Evolutionary conservation across 2,888 invertebrate genomes (phyloP).

Genomic region (Epinotia nisella): DNA sequence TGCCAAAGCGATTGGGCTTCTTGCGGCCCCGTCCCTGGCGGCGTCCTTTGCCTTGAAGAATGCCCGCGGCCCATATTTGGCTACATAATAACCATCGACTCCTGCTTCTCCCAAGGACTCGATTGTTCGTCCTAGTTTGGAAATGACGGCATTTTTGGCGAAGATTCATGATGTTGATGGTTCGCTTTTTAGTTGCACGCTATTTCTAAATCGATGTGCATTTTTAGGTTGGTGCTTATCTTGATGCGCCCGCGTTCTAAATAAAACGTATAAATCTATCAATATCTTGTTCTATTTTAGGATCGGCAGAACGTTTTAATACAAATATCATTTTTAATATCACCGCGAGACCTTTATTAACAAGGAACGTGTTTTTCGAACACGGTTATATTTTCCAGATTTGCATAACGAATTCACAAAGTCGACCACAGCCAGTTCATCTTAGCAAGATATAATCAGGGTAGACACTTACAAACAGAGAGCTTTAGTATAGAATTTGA

Average conservation of each 20-base stretch:
- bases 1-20: slow-evolving; percentile 67
- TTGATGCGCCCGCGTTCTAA: slow-evolving; percentile 3
- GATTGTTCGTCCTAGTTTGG: slow-evolving; percentile 82
- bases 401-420: not conserved
- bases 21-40: slow-evolving; percentile 73
- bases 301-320: slow-evolving; percentile 5
- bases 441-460: slow-evolving; percentile 1
- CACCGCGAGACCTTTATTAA: not conserved
- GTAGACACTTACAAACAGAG: not conserved
- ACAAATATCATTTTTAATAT: slow-evolving; percentile 1
- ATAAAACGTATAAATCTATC: slow-evolving; percentile 11
- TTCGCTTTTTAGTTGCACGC: slow-evolving; percentile 30
- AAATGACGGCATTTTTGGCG: slow-evolving; percentile 67
- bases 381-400: not conserved
- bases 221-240: slow-evolving; percentile 22
- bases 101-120: slow-evolving; percentile 63
- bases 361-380: not conserved
- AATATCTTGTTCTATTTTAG: slow-evolving; percentile 2
- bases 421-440: not conserved
- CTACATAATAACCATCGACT: slow-evolving; percentile 73
- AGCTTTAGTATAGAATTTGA: slow-evolving; percentile 12
- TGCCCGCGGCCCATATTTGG: slow-evolving; percentile 76
- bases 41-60: slow-evolving; percentile 78
- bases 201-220: slow-evolving; percentile 32
- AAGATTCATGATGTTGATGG: slow-evolving; percentile 48